Conservation (phyloP, 1,140 invertebrate genomes). For the Brachionus manjavacas region DNA sequence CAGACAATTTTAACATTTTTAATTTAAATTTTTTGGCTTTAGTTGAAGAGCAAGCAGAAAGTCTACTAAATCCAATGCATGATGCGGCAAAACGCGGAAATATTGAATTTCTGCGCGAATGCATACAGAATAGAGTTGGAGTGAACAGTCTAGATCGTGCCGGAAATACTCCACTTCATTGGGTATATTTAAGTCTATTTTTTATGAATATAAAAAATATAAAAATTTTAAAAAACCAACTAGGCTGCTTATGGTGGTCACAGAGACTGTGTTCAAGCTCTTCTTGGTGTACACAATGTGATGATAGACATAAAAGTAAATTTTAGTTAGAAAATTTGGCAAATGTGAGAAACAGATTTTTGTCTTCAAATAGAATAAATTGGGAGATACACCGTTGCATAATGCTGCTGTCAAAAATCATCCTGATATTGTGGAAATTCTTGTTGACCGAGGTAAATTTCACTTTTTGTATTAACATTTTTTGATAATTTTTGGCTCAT, state of each 20-base stretch:
- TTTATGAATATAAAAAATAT: neutral
- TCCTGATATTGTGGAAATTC: constrained; percentile 10
- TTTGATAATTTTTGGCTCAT: too few relatives aligned
- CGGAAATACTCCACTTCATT: constrained; percentile 67
- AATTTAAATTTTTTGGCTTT: neutral
- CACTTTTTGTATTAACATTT: neutral
- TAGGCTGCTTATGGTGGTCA: constrained; percentile 23
- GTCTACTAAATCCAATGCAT: constrained; percentile 15
- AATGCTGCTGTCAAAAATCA: constrained; percentile 23
- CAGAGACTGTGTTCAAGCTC: neutral
- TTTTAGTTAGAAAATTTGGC: neutral
- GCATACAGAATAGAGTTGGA: neutral
- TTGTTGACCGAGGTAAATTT: neutral
- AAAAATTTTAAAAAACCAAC: too few relatives aligned
- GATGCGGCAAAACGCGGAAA: constrained; percentile 36
- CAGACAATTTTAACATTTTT: neutral
- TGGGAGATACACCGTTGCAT: constrained; percentile 24
- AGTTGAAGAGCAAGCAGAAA: constrained; percentile 21
- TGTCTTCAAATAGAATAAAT: constrained; percentile 12
- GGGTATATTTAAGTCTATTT: neutral
- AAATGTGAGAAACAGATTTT: neutral
- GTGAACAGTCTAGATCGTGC: constrained; percentile 51
- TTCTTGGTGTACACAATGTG: neutral
- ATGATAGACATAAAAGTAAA: neutral
- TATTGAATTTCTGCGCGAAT: constrained; percentile 15